Evolutionary conservation across 2,888 invertebrate species (phyloP), one percentile per base, ranked within the genome.

Genomic region (Cetonia aurata): DNA sequence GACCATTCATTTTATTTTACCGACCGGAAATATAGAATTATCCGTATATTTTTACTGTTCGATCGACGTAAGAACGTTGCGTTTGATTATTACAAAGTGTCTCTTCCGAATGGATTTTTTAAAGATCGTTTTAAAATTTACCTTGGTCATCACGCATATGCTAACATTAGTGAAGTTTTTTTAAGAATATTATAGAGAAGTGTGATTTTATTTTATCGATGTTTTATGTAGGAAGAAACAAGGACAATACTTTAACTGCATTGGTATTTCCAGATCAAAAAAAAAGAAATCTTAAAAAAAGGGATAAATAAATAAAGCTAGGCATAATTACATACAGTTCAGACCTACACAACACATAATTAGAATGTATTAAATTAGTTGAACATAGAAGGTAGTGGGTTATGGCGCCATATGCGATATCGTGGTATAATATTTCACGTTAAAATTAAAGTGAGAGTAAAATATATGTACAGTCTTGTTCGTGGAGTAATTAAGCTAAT

Each of bases 351-450:
- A 17, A 48, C 17, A 17, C 17, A 52, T 52, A 52, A 37, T 37
- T 9, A 37, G 37, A 37, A 37, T 19, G 25, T 52, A 52, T 17
- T 65, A 65, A 65, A 65, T 65, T 50, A 65, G 50, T 65, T 65
- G 50, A 65, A 65, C 62, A 65, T 65, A 50, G 41, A 65, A 52
- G 62, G 62, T 65, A 50, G 62, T 50, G 8, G 37, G 62, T 50
- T 65, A 41, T 50, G 17, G 6, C 31, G 50, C 33, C 62, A 15
- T 65, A 33, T 65, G 50, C 50, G 50, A 13, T 50, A 48, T 48
- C 50, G 50, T 50, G 62, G 62, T 65, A 41, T n/a, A n/a, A n/a
- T 65, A 9, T 59, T n/a, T 37, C 6, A 37, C 4, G 6, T 1
- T 37, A 4, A 37, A 37, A 37, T 10, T 37, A 37, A 37, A 37